Conservation (phyloP, 2,113 vertebrate genomes). For the Ranitomeya imitator region DNA sequence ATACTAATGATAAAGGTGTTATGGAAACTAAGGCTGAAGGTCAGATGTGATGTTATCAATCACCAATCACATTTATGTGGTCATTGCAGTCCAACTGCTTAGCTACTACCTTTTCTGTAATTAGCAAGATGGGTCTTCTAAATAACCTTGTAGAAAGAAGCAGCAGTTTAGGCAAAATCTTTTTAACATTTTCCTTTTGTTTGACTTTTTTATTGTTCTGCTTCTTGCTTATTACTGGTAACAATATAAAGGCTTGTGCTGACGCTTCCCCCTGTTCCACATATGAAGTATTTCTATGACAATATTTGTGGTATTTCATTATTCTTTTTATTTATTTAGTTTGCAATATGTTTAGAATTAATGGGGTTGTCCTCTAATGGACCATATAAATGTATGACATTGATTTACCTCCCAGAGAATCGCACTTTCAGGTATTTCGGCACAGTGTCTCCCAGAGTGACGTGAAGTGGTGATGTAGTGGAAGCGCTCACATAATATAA, state of each 20-base stretch:
- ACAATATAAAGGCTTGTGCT: neutral
- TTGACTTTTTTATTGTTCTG: slow-evolving; percentile 55
- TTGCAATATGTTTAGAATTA: too few relatives aligned
- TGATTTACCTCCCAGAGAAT: too few relatives aligned
- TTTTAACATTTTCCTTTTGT: slow-evolving; percentile 68
- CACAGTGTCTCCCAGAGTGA: too few relatives aligned
- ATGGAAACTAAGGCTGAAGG: slow-evolving; percentile 56
- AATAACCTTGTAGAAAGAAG: slow-evolving; percentile 50
- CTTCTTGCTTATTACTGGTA: neutral
- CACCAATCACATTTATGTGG: slow-evolving; percentile 53
- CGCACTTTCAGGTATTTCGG: too few relatives aligned
- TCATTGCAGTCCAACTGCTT: slow-evolving; percentile 51
- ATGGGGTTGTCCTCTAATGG: too few relatives aligned
- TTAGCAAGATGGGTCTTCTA: slow-evolving; percentile 50
- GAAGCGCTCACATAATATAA: too few relatives aligned
- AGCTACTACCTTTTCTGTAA: slow-evolving; percentile 53
- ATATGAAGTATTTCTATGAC: neutral
- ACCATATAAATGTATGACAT: too few relatives aligned
- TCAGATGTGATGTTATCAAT: slow-evolving; percentile 56
- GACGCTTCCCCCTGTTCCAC: neutral
- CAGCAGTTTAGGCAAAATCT: slow-evolving; percentile 59
- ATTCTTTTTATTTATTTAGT: neutral
- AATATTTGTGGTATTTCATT: neutral
- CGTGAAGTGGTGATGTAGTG: too few relatives aligned
- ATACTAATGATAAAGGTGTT: slow-evolving; percentile 58